Conservation (phyloP, 2,888 invertebrate species). For the Brachylomia viminalis region DNA sequence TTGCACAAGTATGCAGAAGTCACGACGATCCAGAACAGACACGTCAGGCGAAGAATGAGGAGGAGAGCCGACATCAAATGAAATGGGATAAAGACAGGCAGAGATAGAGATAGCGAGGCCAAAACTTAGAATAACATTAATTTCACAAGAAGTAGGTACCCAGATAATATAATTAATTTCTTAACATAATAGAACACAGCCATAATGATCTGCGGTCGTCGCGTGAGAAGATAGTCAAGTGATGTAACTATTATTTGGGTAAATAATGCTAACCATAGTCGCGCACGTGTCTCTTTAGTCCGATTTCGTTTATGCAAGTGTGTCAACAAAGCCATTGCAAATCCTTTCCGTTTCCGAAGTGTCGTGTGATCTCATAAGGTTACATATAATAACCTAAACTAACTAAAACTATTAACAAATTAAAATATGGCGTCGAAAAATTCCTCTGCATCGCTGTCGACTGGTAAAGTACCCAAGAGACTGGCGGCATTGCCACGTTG, state of each 20-base stretch:
- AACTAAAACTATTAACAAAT: too few relatives aligned
- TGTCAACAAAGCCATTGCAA: constrained; percentile 24
- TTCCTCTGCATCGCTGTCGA: too few relatives aligned
- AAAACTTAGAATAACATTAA: neutral
- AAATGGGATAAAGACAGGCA: neutral
- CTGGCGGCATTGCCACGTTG: too few relatives aligned
- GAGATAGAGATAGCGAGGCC: neutral
- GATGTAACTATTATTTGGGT: constrained; percentile 22
- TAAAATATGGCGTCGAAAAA: too few relatives aligned
- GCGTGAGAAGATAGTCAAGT: neutral
- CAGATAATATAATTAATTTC: neutral
- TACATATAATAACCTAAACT: too few relatives aligned
- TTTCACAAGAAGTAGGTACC: neutral
- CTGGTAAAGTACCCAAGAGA: too few relatives aligned
- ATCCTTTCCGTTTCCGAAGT: constrained; percentile 12
- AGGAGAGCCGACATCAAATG: neutral
- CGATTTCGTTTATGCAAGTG: constrained; percentile 26
- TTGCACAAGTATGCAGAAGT: neutral
- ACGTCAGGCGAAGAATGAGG: too few relatives aligned
- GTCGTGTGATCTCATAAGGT: constrained; percentile 23
- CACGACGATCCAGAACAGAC: neutral
- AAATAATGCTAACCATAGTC: constrained; percentile 9
- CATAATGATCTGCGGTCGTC: neutral
- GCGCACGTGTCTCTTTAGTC: neutral
- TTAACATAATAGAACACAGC: neutral